These are phyloP conservation scores for Drosophila virilis DNA, from an alignment of 1,140 invertebrate genomes.

Conservation along the genomic window DNA sequence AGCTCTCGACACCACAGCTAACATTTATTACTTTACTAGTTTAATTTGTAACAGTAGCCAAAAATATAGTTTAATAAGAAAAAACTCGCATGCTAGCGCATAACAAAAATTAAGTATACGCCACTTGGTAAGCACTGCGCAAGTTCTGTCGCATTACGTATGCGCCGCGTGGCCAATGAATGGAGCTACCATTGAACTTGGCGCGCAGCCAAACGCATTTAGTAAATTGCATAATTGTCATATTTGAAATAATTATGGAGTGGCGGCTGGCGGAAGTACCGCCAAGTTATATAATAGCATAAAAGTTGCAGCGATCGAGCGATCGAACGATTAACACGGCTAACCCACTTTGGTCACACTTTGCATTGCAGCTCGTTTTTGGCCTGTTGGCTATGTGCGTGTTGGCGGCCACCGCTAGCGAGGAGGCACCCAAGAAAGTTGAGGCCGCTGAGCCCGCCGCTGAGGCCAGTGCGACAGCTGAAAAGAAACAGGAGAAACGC, in stretches of 20 bases:
- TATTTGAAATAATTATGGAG: constrained; percentile 63
- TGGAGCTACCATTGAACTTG: constrained; percentile 63
- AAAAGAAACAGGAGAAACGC: constrained; percentile 90
- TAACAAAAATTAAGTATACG: constrained; percentile 17
- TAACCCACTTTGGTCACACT: constrained; percentile 48
- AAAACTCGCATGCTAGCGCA: neutral
- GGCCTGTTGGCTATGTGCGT: constrained; percentile 85
- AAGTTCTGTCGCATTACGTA: constrained; percentile 56
- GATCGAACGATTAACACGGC: constrained; percentile 8
- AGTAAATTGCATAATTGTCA: constrained; percentile 74
- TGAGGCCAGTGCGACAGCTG: constrained; percentile 72
- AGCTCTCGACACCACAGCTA: no score
- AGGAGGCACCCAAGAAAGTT: constrained; percentile 83
- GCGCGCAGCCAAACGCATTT: constrained; percentile 54
- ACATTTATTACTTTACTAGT: no score
- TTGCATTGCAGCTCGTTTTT: constrained; percentile 81
- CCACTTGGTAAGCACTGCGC: constrained; percentile 1
- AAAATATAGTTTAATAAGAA: neutral
- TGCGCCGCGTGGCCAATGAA: constrained; percentile 52
- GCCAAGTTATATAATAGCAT: constrained; percentile 47
- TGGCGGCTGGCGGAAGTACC: constrained; percentile 52
- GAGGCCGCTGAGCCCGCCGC: constrained; percentile 72
- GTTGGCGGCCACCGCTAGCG: constrained; percentile 83
- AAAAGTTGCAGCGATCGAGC: neutral
- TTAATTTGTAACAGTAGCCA: neutral